These are phyloP conservation scores for Prolemur simus DNA, from an alignment of 2,113 vertebrate genomes.

Conservation along the genomic window DNA sequence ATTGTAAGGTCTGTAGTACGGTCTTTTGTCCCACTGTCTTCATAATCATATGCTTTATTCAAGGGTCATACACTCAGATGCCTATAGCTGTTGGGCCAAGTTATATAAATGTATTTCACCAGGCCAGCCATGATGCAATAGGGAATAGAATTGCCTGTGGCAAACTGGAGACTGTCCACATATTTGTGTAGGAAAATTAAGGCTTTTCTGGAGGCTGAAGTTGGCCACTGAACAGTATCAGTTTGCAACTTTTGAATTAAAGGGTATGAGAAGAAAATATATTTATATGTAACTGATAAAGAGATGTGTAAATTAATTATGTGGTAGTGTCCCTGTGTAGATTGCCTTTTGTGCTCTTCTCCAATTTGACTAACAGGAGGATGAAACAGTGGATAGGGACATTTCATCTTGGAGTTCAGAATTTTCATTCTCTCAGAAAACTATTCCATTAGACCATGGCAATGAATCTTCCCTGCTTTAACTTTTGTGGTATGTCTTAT, in stretches of 20 bases:
- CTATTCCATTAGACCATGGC: constrained; percentile 70
- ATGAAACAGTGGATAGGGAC: background rate
- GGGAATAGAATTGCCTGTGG: background rate
- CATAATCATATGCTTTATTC: background rate
- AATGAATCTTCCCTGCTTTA: constrained; percentile 67
- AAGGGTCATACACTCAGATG: background rate
- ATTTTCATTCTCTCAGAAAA: constrained; percentile 60
- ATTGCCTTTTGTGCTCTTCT: constrained; percentile 22
- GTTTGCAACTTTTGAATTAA: constrained; percentile 16
- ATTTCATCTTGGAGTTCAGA: constrained; percentile 49
- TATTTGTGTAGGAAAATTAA: background rate
- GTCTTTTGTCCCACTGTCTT: background rate
- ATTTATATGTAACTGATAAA: constrained; percentile 25
- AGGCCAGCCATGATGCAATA: background rate
- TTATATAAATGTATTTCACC: background rate
- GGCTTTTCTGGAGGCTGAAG: background rate
- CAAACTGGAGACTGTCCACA: background rate
- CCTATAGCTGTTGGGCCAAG: background rate
- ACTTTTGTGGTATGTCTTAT: constrained; percentile 63
- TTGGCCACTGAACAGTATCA: background rate
- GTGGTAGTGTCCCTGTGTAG: background rate
- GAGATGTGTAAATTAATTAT: constrained; percentile 40
- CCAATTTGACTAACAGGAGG: constrained; percentile 41
- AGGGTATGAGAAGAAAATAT: constrained; percentile 35
- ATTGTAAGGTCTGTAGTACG: background rate